Conservation (phyloP, 2,113 vertebrate species). For the Geococcyx californianus region DNA sequence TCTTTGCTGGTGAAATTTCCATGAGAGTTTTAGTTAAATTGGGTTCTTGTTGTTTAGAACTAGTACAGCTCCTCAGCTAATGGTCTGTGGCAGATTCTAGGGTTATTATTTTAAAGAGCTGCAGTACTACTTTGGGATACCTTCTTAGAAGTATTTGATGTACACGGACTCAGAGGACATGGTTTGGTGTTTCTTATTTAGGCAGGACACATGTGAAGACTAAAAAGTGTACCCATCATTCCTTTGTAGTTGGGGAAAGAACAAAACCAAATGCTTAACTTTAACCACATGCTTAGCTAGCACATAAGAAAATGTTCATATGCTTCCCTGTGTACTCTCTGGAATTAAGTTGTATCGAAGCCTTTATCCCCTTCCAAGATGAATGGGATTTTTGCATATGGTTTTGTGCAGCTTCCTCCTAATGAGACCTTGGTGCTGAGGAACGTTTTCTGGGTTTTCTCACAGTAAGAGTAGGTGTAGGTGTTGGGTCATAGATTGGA, state of each 20-base stretch:
- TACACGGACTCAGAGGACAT: neutral
- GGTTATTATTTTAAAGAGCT: neutral
- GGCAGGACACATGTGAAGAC: neutral
- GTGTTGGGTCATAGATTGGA: too few relatives aligned
- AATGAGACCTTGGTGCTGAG: neutral
- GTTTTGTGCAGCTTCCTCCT: neutral
- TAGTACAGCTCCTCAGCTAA: neutral
- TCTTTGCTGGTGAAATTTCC: neutral
- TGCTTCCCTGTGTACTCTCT: neutral
- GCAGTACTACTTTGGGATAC: neutral
- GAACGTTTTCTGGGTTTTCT: neutral
- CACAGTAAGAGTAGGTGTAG: too few relatives aligned
- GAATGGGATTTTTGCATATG: neutral
- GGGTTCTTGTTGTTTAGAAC: neutral
- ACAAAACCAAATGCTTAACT: slow-evolving; percentile 11
- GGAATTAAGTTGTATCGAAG: neutral
- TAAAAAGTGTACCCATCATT: neutral
- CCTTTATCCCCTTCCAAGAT: neutral
- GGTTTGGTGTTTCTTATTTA: neutral
- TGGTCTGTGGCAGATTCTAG: neutral
- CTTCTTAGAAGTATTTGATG: neutral
- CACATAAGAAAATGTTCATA: neutral
- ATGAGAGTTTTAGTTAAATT: neutral
- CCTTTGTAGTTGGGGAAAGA: neutral
- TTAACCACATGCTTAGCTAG: neutral